Evolutionary conservation across 1,140 invertebrate genomes (phyloP).

Genomic region (Drosophila nannoptera): DNA sequence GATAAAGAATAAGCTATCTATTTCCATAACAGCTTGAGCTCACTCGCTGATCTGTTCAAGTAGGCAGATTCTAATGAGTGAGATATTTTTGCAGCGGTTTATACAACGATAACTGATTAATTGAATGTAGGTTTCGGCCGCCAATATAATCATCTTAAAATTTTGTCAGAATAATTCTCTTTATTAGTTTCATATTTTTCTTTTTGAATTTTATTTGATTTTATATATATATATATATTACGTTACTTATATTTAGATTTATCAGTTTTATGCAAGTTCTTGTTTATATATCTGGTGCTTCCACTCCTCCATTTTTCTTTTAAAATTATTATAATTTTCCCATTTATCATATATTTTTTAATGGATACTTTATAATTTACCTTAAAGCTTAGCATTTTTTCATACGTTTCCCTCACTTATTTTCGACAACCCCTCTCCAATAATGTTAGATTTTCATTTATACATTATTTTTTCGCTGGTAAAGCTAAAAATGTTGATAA

Average conservation of each 20-base stretch:
- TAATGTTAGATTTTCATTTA: slow-evolving; percentile 20
- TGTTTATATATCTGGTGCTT: slow-evolving; percentile 66
- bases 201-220: slow-evolving; percentile 47
- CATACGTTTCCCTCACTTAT: slow-evolving; percentile 29
- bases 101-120: too few relatives aligned
- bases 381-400: slow-evolving; percentile 61
- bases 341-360: slow-evolving; percentile 41
- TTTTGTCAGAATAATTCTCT: slow-evolving; percentile 77
- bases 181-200: slow-evolving; percentile 72
- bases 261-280: slow-evolving; percentile 73
- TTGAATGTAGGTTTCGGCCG: too few relatives aligned
- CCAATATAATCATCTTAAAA: slow-evolving; percentile 19
- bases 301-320: slow-evolving; percentile 35
- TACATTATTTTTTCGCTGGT: slow-evolving; percentile 13
- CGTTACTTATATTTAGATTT: slow-evolving; percentile 66
- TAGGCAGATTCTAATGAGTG: too few relatives aligned
- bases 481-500: slow-evolving; percentile 32
- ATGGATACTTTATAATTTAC: slow-evolving; percentile 46
- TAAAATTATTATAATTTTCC: slow-evolving; percentile 13
- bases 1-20: too few relatives aligned
- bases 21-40: too few relatives aligned
- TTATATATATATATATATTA: slow-evolving; percentile 31
- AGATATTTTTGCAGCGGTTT: too few relatives aligned
- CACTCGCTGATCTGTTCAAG: too few relatives aligned
- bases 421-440: slow-evolving; percentile 11